Evolutionary conservation across 2,797 vertebrate genomes (phyloP), one percentile per base, ranked within the genome.

Genomic region (Sebastes jordani): DNA sequence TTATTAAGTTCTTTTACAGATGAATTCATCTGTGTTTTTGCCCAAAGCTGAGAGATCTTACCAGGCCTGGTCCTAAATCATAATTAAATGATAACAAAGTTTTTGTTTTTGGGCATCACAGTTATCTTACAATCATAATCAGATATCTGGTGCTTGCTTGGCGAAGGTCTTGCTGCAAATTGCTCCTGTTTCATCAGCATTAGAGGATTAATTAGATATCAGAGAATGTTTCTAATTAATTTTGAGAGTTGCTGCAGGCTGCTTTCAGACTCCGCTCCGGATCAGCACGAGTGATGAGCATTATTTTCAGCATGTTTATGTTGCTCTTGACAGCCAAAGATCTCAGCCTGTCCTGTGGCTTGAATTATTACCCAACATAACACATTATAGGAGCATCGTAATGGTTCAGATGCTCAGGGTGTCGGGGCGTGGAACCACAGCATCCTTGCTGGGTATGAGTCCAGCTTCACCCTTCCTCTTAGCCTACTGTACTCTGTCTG

Each of bases 121-220:
- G 3, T 76, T 52, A 55, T 86, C 75, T 76, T 18, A 0, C 4
- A 13, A 27, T 71, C 73, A 64, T 65, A 27, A 78, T 82, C 76
- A 34, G 58, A 63, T 71, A 70, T 66, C 68, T 72, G 54, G 25
- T 25, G 10, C 46, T 54, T 61, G 16, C 29, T 54, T 36, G 65
- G 2, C 38, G 22, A 29, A 76, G 56, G 60, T 84, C 76, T 79
- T 10, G n/a, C 36, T 32, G 58, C 55, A 72, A 49, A 77, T 73
- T 60, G 66, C 63, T 64, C 18, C 59, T 22, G 56, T 86, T 87
- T 87, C 34, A 59, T 73, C 49, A 52, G 32, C 73, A 52, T 85
- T 69, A 59, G 71, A 38, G 78, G 84, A 89, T 91, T 86, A 90
- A 89, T 92, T 86, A 81, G 71, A 83, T 71, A 76, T 80, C 73